A percentile compares a stretch with the other conserved stretches of the same genome.
These are phyloP conservation scores for Meda fulgida DNA, from an alignment of 2,797 vertebrate species.

Conservation along the genomic window DNA sequence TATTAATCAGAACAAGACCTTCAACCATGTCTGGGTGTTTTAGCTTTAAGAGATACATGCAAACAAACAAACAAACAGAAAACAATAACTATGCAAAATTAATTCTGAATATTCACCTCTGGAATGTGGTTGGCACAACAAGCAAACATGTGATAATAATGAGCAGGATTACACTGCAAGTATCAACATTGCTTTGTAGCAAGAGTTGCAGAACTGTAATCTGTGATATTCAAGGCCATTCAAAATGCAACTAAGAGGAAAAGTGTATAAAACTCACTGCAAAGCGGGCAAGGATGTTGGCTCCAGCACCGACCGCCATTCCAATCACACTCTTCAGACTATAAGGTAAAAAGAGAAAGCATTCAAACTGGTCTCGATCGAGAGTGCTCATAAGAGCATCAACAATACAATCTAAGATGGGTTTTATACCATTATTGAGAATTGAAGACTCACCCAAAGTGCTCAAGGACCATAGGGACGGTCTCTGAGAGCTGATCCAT, in stretches of 20 bases:
- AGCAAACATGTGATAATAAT: slow-evolving; percentile 35
- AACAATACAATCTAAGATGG: neutral
- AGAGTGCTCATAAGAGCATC: neutral
- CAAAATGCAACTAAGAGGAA: slow-evolving; percentile 6
- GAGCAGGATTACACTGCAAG: slow-evolving; percentile 47
- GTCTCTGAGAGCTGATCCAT: slow-evolving; percentile 95
- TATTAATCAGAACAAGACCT: slow-evolving; percentile 90
- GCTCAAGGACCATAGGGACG: slow-evolving; percentile 86
- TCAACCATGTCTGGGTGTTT: slow-evolving; percentile 90
- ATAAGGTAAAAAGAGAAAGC: slow-evolving; percentile 38
- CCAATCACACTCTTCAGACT: slow-evolving; percentile 90
- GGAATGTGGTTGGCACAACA: slow-evolving; percentile 5
- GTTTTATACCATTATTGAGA: neutral
- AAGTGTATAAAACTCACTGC: slow-evolving; percentile 82
- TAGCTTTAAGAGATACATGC: slow-evolving; percentile 76
- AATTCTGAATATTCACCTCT: neutral
- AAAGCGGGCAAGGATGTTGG: slow-evolving; percentile 90
- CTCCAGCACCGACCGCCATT: slow-evolving; percentile 92
- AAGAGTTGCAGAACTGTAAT: slow-evolving; percentile 34
- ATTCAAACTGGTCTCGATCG: neutral
- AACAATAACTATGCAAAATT: neutral
- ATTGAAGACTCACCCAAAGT: slow-evolving; percentile 85
- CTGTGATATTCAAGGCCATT: slow-evolving; percentile 24
- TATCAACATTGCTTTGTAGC: slow-evolving; percentile 33
- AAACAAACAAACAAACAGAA: neutral